phyloP scores from a whole-genome alignment of 2,888 invertebrate species.

The Cybosia mesomella region DNA sequence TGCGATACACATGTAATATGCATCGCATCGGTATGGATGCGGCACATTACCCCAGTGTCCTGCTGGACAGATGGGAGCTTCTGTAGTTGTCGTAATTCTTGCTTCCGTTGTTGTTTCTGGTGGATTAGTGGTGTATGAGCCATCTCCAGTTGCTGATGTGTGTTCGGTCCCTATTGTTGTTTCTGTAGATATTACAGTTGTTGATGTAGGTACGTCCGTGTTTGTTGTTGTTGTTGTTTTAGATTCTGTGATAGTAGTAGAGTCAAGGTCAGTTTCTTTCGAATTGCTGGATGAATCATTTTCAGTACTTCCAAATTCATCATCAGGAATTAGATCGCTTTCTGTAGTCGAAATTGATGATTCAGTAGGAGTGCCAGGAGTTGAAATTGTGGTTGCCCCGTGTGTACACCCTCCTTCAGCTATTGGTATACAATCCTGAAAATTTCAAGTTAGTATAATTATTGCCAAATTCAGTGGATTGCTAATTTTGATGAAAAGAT shows the following conservation, averaged over 20 bases:
- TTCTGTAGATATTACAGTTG: neutral
- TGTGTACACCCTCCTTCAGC: conserved; percentile 44
- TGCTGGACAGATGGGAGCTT: conserved; percentile 5
- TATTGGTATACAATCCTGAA: conserved; percentile 1
- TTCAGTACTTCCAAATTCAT: neutral
- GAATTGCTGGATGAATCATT: neutral
- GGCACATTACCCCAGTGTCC: conserved; percentile 9
- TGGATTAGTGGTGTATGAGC: neutral
- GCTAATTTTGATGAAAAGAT: neutral
- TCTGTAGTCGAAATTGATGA: neutral
- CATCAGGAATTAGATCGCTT: neutral
- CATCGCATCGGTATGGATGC: conserved; percentile 10
- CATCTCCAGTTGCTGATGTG: neutral
- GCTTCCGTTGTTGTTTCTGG: neutral
- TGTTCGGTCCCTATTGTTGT: neutral
- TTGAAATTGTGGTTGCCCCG: neutral
- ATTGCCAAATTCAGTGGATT: too few relatives aligned
- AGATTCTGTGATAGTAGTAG: too few relatives aligned
- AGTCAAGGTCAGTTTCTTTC: too few relatives aligned
- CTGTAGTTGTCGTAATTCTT: neutral
- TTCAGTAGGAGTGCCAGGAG: neutral
- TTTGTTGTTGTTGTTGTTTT: neutral
- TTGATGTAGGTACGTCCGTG: neutral
- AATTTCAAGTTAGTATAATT: neutral
- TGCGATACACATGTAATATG: conserved; percentile 46